Evolutionary conservation across 2,888 invertebrate species (phyloP).

Genomic region (Cephonodes hylas): DNA sequence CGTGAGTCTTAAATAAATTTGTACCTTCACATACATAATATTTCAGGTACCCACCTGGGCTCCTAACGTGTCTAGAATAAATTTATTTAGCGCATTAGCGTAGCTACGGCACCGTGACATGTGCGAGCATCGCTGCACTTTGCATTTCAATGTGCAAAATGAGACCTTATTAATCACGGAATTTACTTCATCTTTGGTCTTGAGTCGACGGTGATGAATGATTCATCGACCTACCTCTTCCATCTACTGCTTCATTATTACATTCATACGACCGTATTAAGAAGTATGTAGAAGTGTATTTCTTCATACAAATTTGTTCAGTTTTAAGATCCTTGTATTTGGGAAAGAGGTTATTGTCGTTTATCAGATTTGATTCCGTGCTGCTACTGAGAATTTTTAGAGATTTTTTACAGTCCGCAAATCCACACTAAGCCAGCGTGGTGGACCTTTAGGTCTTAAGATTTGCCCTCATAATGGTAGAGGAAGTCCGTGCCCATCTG

Average conservation of each 20-base stretch:
- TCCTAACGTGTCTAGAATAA: conserved; percentile 47
- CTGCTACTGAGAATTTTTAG: too few relatives aligned
- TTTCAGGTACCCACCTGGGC: conserved; percentile 29
- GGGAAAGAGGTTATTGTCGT: too few relatives aligned
- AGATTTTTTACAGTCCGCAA: too few relatives aligned
- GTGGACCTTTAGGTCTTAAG: too few relatives aligned
- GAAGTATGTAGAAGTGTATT: too few relatives aligned
- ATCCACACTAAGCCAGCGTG: too few relatives aligned
- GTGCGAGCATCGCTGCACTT: conserved; percentile 41
- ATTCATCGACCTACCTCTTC: neutral
- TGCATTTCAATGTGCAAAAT: conserved; percentile 43
- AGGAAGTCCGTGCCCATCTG: too few relatives aligned
- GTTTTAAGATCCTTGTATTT: too few relatives aligned
- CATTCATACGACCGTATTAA: too few relatives aligned
- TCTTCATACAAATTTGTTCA: too few relatives aligned
- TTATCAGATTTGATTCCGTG: too few relatives aligned
- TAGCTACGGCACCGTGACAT: conserved; percentile 28
- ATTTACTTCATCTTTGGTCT: conserved; percentile 17
- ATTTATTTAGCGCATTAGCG: conserved; percentile 48
- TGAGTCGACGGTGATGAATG: neutral
- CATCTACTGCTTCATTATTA: neutral
- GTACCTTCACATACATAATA: conserved; percentile 10
- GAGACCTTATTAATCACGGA: conserved; percentile 35
- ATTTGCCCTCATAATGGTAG: too few relatives aligned
- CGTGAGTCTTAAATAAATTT: conserved; percentile 7